phyloP scores from a whole-genome alignment of 1,140 invertebrate genomes.

The Antheraea mylitta region DNA sequence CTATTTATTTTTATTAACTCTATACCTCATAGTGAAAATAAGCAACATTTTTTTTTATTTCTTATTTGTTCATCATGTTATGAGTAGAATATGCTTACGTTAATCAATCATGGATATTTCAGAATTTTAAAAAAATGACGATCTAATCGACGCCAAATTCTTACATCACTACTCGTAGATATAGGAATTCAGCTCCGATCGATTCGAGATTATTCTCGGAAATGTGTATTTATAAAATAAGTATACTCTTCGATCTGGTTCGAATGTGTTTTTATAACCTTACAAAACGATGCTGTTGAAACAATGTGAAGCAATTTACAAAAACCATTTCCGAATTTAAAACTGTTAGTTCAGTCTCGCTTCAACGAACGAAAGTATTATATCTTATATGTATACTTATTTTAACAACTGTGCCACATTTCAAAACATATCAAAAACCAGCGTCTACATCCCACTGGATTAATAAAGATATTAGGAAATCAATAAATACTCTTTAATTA shows the following conservation, averaged over 20 bases:
- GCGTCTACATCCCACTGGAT: too few species aligned
- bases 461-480: too few species aligned
- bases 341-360: neutral
- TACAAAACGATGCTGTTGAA: slow-evolving; percentile 1
- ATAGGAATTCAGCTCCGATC: slow-evolving; percentile 1
- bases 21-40: neutral
- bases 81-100: neutral
- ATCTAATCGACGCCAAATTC: slow-evolving; percentile 1
- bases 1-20: too few species aligned
- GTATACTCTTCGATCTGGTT: slow-evolving; percentile 2
- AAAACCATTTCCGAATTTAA: neutral
- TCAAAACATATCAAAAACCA: too few species aligned
- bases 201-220: slow-evolving; percentile 4
- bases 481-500: too few species aligned
- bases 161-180: neutral
- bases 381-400: too few species aligned
- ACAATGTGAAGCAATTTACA: slow-evolving; percentile 1
- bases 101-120: neutral
- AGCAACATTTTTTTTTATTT: neutral
- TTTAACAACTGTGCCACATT: too few species aligned
- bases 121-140: neutral
- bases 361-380: neutral
- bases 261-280: neutral
- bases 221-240: slow-evolving; percentile 1
- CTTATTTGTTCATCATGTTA: neutral